A percentile compares a stretch with the other conserved stretches of the same genome.
These are phyloP conservation scores for Leptopilina myrica DNA, from an alignment of 2,888 invertebrate genomes.

Conservation along the genomic window DNA sequence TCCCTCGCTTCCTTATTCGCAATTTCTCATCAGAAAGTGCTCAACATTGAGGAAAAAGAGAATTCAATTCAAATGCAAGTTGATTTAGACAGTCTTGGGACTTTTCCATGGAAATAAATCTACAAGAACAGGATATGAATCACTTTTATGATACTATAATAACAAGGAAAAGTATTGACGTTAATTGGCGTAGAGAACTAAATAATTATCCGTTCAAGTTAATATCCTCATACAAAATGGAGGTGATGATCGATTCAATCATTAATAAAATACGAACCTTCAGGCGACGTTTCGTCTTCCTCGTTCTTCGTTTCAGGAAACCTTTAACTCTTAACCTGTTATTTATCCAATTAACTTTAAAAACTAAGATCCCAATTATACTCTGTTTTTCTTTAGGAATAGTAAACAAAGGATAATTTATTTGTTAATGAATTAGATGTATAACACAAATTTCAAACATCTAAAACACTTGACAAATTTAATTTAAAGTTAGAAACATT, in stretches of 20 bases:
- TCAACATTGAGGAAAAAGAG: not conserved
- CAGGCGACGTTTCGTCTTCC: conserved; percentile 39
- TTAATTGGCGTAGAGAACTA: conserved; percentile 30
- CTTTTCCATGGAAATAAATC: conserved; percentile 11
- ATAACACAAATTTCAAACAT: not conserved
- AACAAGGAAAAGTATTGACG: conserved; percentile 22
- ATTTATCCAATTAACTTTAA: conserved; percentile 32
- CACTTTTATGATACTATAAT: conserved; percentile 16
- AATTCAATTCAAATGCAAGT: not conserved
- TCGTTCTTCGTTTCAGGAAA: conserved; percentile 38
- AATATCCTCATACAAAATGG: conserved; percentile 32
- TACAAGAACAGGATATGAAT: conserved; percentile 18
- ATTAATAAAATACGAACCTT: conserved; percentile 30
- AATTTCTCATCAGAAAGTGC: conserved; percentile 22
- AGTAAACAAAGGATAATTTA: not conserved
- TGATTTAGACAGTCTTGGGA: not conserved
- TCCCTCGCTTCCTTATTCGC: conserved; percentile 30
- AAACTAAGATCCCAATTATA: conserved; percentile 27
- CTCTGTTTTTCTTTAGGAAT: conserved; percentile 2
- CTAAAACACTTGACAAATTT: too few species aligned
- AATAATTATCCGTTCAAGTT: conserved; percentile 31
- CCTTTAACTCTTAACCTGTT: conserved; percentile 16
- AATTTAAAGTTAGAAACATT: too few species aligned
- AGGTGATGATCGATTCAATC: conserved; percentile 30
- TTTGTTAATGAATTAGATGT: not conserved